A percentile compares a stretch with the other conserved stretches of the same genome.
These are phyloP conservation scores for Drosophila kanapiae DNA, from an alignment of 1,140 invertebrate genomes.

Conservation along the genomic window DNA sequence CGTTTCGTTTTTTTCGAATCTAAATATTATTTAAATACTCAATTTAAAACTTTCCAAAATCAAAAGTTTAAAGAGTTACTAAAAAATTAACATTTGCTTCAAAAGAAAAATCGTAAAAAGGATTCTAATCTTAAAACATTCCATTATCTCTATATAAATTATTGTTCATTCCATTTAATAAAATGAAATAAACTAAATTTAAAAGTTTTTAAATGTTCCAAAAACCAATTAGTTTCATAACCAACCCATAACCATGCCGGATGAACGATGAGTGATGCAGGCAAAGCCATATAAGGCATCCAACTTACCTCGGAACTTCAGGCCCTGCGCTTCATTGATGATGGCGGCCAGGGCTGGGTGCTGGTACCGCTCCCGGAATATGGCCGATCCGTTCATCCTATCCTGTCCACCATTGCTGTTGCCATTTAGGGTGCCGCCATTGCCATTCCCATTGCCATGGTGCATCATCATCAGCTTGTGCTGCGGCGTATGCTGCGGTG, in stretches of 20 bases:
- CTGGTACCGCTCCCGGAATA: slow-evolving; percentile 81
- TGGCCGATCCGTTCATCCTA: slow-evolving; percentile 71
- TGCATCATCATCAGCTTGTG: slow-evolving; percentile 64
- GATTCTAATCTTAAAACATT: background rate
- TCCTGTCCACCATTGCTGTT: slow-evolving; percentile 57
- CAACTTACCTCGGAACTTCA: slow-evolving; percentile 82
- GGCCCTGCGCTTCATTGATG: slow-evolving; percentile 80
- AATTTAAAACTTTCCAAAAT: background rate
- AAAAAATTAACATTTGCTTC: background rate
- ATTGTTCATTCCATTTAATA: background rate
- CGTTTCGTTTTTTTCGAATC: too few species aligned
- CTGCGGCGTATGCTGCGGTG: slow-evolving; percentile 78
- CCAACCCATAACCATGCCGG: slow-evolving; percentile 47
- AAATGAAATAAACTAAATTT: background rate
- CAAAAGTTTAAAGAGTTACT: background rate
- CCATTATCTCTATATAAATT: background rate
- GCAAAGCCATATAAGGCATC: slow-evolving; percentile 17
- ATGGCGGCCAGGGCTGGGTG: slow-evolving; percentile 83
- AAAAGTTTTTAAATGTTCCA: background rate
- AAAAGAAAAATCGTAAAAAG: background rate
- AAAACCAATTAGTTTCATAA: slow-evolving; percentile 17
- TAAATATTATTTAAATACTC: background rate
- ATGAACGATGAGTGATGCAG: slow-evolving; percentile 36
- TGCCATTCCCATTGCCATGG: slow-evolving; percentile 64
- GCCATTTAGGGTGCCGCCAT: slow-evolving; percentile 64